Evolutionary conservation across 2,888 invertebrate species (phyloP), one percentile per base, ranked within the genome.

Genomic region (Phragmatobia fuliginosa): DNA sequence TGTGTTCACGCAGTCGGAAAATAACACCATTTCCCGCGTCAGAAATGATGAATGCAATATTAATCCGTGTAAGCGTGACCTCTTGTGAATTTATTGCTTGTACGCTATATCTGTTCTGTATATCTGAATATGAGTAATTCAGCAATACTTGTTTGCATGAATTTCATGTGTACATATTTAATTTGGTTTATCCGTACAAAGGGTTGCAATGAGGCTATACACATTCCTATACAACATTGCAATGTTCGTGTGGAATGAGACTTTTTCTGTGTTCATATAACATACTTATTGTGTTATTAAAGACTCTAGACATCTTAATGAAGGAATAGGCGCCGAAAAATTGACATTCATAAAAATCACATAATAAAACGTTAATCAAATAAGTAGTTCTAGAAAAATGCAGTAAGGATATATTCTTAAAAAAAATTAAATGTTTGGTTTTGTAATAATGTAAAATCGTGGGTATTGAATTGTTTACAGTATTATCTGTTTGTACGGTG

Each of bases 61-160:
- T 82, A 82, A 82, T 82, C 77, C 77, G 62, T 77, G 74, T 74
- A 75, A 76, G 82, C 79, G 70, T 80, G 82, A 82, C 82, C 80
- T 82, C 75, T 69, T 76, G 71, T 80, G 71, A 78, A 82, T 82
- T 79, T 82, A 82, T 82, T 73, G 79, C 74, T 76, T 10, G 59
- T 71, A 72, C 64, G 72, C 67, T 70, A 58, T 62, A 56, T 56
- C 28, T 65, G 33, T 36, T 7, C 56, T 62, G 21, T 67, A 66
- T 67, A 73, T 67, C 62, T 66, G 68, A 66, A 64, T 69, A 69
- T 71, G 66, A 70, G 60, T 70, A 66, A 68, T 64, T 41, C 62
- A 65, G 41, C 69, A 71, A 68, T 66, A 62, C 49, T 72, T 75
- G 75, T 70, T 61, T 31, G 56, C 38, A 62, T 71, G 52, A 67